Percentiles rank a stretch among this genome's conserved stretches.
Evolutionary conservation across 2,797 vertebrate genomes (phyloP).

Genomic region (Alcedo atthis): DNA sequence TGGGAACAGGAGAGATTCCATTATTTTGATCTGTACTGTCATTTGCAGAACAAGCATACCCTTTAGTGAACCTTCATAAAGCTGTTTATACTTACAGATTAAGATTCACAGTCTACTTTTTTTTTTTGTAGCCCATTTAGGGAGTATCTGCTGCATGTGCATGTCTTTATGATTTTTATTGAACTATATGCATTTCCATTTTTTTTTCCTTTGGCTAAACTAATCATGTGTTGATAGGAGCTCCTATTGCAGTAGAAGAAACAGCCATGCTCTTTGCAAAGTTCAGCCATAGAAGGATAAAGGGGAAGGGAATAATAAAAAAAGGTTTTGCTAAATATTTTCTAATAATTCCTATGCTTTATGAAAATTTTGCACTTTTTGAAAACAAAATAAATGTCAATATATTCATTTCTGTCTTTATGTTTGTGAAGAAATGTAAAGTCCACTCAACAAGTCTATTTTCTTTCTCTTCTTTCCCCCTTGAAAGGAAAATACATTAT

Average conservation of each 20-base stretch:
- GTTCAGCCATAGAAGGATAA: neutral
- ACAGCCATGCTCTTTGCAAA: neutral
- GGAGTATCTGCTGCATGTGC: neutral
- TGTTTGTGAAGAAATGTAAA: neutral
- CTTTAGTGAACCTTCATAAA: neutral
- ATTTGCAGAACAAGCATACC: neutral
- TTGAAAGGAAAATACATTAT: conserved; percentile 6
- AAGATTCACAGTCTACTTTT: neutral
- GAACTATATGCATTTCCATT: neutral
- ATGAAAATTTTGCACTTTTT: neutral
- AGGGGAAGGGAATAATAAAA: neutral
- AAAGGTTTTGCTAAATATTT: neutral
- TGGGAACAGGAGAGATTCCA: neutral
- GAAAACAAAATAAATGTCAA: neutral
- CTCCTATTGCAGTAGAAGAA: neutral
- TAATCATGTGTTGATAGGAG: neutral
- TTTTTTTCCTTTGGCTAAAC: neutral
- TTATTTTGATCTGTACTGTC: conserved; percentile 29
- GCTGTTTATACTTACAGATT: neutral
- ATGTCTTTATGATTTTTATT: neutral
- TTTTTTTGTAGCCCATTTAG: neutral
- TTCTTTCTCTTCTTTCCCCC: neutral
- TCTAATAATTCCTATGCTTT: neutral
- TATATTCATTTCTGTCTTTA: neutral
- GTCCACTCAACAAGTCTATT: neutral